Evolutionary conservation across 2,113 vertebrate genomes (phyloP).

Genomic region (Lutjanus erythropterus): DNA sequence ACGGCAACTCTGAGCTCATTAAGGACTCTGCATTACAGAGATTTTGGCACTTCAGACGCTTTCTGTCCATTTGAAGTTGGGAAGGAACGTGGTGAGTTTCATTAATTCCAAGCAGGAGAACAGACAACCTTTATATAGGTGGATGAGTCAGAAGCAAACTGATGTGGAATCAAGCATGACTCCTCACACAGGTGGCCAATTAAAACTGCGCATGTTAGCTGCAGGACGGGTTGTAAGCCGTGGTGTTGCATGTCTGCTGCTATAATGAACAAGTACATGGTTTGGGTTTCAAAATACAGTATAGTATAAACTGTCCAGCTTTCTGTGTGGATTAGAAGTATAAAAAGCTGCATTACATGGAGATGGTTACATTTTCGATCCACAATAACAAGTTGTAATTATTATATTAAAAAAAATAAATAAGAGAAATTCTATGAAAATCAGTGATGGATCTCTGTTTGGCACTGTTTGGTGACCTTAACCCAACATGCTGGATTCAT

Average conservation of each 20-base stretch:
- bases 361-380: background rate
- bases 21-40: slow-evolving; percentile 38
- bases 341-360: background rate
- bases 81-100: slow-evolving; percentile 61
- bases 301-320: background rate
- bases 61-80: slow-evolving; percentile 74
- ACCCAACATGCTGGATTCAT: background rate
- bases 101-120: slow-evolving; percentile 52
- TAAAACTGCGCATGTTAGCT: slow-evolving; percentile 32
- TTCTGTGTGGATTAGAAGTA: too few relatives aligned
- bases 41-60: slow-evolving; percentile 66
- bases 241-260: background rate
- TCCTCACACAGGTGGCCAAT: slow-evolving; percentile 34
- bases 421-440: background rate
- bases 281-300: background rate
- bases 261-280: slow-evolving; percentile 12
- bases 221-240: background rate
- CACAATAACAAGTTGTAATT: background rate
- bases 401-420: background rate
- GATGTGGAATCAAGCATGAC: slow-evolving; percentile 20
- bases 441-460: background rate
- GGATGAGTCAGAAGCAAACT: slow-evolving; percentile 36
- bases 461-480: background rate
- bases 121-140: slow-evolving; percentile 25
- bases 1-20: slow-evolving; percentile 71